Percentiles rank a stretch among this genome's conserved stretches.
These are phyloP conservation scores for Agrochola lota DNA, from an alignment of 2,888 invertebrate species.

Conservation along the genomic window DNA sequence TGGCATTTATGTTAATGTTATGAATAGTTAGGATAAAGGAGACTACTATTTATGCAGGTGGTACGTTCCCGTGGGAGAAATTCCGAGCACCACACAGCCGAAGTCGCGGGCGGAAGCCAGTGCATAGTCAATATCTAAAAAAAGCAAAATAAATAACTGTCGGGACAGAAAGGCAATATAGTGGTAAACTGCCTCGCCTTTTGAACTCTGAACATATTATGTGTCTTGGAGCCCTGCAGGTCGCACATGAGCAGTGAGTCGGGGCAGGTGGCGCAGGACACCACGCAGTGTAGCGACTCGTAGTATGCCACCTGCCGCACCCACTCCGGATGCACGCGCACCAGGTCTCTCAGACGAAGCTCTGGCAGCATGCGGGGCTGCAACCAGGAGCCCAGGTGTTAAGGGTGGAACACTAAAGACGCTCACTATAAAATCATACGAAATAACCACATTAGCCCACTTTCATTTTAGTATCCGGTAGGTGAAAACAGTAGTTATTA, in stretches of 20 bases:
- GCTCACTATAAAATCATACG: background rate
- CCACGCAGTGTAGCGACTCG: conserved; percentile 91
- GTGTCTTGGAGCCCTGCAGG: conserved; percentile 88
- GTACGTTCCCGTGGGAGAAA: background rate
- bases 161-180: background rate
- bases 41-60: background rate
- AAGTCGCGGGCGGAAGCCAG: background rate
- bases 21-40: too few relatives aligned
- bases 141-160: background rate
- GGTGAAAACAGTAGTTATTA: background rate
- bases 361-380: conserved; percentile 87
- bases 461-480: background rate
- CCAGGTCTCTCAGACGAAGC: conserved; percentile 89
- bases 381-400: background rate
- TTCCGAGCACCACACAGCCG: background rate
- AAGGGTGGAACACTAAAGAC: background rate
- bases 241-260: conserved; percentile 92
- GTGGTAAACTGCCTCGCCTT: conserved; percentile 75
- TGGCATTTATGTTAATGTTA: too few relatives aligned
- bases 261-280: conserved; percentile 92
- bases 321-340: conserved; percentile 92
- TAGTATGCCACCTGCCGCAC: conserved; percentile 93
- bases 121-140: too few relatives aligned
- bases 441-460: background rate
- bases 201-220: conserved; percentile 90